Base-by-base conservation (phyloP, 2,888 invertebrate genomes). In the Diaphora mendica region DNA sequence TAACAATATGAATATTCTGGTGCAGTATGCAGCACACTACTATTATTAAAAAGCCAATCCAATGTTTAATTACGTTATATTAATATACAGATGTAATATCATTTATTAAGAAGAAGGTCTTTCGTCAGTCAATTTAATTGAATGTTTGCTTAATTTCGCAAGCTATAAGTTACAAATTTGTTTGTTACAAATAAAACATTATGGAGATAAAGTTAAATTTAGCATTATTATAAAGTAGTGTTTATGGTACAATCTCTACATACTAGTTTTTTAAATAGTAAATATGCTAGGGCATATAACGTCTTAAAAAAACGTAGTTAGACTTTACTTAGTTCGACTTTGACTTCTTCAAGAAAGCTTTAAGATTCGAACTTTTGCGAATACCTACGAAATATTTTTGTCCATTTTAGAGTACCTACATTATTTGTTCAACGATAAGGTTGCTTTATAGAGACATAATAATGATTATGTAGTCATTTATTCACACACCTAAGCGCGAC, bases 301-400 rank as follows among this genome's bases (percentile, higher is more conserved):
- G 39, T 20, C 20, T 48, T 20, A 20, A 17, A 5, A 3, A 48
- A 20, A 20, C 20, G 0, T 30, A 48, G 20, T 44, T 33, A 67
- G 44, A 75, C 51, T 68, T 48, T 55, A 68, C 20, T 35, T 74
- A 64, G 39, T 70, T 15, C 9, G 44, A 44, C 71, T 68, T 68
- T 74, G 68, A 74, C 74, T 71, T 48, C 44, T 8, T 64, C 64
- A 68, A 68, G 30, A 74, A 74, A 51, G 62, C 30, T 68, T 68
- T 71, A 42, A 15, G 68, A n/a, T 55, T 30, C 33, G 23, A 15
- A 59, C 15, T 11, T 59, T 26, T 5, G 59, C 26, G 13, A 13
- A 59, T 30, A 59, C n/a, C 13, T 4, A 59, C 13, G 9, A 55
- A 15, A 73, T 70, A 74, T 48, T 51, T 51, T 51, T 59, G 48